A percentile compares a stretch with the other conserved stretches of the same genome.
phyloP scores from a whole-genome alignment of 2,797 vertebrate genomes.

The Limnodromus scolopaceus region DNA sequence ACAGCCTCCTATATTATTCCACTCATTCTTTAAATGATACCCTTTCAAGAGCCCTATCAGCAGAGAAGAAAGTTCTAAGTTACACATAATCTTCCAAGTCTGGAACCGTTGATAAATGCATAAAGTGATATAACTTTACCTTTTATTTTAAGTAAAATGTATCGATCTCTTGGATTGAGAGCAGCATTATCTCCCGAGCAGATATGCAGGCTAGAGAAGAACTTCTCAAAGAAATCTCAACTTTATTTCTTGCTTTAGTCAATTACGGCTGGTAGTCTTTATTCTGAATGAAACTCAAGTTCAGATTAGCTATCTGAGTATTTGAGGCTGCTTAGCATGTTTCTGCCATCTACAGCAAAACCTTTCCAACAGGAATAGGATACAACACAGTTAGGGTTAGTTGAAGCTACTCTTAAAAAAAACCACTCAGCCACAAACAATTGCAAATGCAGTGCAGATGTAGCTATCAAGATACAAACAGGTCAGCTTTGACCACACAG shows the following conservation, averaged over 20 bases:
- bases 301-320: not conserved
- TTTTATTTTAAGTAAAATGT: not conserved
- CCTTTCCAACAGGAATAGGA: not conserved
- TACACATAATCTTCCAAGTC: not conserved
- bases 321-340: not conserved
- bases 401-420: not conserved
- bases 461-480: not conserved
- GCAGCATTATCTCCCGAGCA: not conserved
- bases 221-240: not conserved
- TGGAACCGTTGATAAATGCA: not conserved
- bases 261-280: not conserved
- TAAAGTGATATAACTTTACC: not conserved
- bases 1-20: not conserved
- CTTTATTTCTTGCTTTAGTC: not conserved
- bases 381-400: not conserved
- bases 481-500: not conserved
- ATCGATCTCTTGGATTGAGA: not conserved
- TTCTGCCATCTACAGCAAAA: not conserved
- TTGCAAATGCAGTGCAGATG: not conserved
- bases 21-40: not conserved
- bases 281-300: not conserved
- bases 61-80: not conserved
- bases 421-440: not conserved
- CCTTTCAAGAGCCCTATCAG: not conserved
- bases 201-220: not conserved